A percentile compares a stretch with the other conserved stretches of the same genome.
These are phyloP conservation scores for Umimayanthus kanabou DNA, from an alignment of 92 coral and sea anemone species.

Conservation along the genomic window DNA sequence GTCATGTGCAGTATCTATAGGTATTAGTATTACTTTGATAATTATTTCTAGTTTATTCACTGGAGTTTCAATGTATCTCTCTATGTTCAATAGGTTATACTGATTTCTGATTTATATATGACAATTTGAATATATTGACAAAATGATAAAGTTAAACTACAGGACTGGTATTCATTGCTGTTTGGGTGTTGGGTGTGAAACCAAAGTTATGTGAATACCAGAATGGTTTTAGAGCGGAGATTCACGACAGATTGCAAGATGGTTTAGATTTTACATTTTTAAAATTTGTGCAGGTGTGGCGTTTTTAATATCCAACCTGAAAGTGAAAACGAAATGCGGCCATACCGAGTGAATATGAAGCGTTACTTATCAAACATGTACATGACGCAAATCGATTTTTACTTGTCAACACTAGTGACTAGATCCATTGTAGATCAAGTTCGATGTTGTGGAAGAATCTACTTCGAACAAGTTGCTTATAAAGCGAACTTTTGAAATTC, in stretches of 20 bases:
- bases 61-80: background rate
- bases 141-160: background rate
- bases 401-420: background rate
- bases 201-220: background rate
- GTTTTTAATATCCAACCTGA: background rate
- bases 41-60: too few relatives aligned
- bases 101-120: background rate
- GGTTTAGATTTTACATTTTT: background rate
- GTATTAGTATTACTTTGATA: background rate
- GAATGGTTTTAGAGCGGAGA: background rate
- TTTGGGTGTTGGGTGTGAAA: background rate
- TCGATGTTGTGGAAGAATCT: background rate
- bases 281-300: background rate
- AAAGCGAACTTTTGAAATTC: background rate
- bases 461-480: background rate
- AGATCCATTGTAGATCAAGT: background rate
- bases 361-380: background rate
- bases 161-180: background rate
- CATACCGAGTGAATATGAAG: background rate
- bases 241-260: background rate
- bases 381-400: background rate
- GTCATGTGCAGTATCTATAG: background rate
- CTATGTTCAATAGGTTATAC: background rate
- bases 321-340: background rate
- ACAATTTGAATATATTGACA: background rate